phyloP scores from a whole-genome alignment of 2,888 invertebrate species.

The Pyrochroa serraticornis region DNA sequence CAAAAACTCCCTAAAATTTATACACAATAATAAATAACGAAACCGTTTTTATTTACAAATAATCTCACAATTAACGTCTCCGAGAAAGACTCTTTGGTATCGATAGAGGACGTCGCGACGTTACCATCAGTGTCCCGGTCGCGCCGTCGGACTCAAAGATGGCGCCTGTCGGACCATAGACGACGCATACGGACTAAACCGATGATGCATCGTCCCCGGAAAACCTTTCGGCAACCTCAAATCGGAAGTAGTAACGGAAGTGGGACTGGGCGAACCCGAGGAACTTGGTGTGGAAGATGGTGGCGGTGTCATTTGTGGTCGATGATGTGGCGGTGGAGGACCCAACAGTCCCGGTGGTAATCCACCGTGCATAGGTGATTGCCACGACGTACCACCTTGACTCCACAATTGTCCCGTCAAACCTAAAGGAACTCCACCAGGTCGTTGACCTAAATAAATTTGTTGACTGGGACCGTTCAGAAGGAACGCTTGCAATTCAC shows the following conservation, averaged over 20 bases:
- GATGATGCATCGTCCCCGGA: slow-evolving; percentile 56
- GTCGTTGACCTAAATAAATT: slow-evolving; percentile 52
- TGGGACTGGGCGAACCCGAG: slow-evolving; percentile 67
- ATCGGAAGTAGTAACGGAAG: slow-evolving; percentile 53
- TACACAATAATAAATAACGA: slow-evolving; percentile 29
- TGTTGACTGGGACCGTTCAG: slow-evolving; percentile 53
- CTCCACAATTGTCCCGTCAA: slow-evolving; percentile 59
- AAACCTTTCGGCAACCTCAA: slow-evolving; percentile 58
- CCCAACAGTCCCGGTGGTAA: slow-evolving; percentile 56
- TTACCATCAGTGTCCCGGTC: slow-evolving; percentile 46
- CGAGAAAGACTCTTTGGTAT: slow-evolving; percentile 49
- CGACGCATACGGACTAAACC: slow-evolving; percentile 58
- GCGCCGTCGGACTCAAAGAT: slow-evolving; percentile 44
- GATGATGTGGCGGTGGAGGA: slow-evolving; percentile 52
- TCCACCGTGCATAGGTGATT: slow-evolving; percentile 53
- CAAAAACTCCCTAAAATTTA: slow-evolving; percentile 27
- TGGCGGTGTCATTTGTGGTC: slow-evolving; percentile 57
- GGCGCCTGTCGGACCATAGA: slow-evolving; percentile 40
- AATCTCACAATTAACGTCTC: slow-evolving; percentile 44
- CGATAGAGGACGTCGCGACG: slow-evolving; percentile 6
- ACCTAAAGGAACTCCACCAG: slow-evolving; percentile 51
- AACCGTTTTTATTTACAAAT: slow-evolving; percentile 34
- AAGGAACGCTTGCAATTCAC: slow-evolving; percentile 58
- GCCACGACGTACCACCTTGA: slow-evolving; percentile 51
- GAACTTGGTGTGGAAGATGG: slow-evolving; percentile 62